Conservation (phyloP, 2,888 invertebrate genomes). For the Brachypalpus laphriformis region DNA sequence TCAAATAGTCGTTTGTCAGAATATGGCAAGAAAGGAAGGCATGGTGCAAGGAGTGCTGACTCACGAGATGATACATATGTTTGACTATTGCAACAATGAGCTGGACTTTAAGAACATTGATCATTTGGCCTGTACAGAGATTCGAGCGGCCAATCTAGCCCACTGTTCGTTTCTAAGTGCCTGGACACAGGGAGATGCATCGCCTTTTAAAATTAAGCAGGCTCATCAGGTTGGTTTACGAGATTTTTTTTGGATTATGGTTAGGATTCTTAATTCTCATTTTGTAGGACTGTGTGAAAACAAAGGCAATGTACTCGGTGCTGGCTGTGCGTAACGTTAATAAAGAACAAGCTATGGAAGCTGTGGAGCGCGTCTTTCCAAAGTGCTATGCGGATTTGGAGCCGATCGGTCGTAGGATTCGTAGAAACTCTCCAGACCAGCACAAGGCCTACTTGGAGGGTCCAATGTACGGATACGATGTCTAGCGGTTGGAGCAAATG, state of each 20-base stretch:
- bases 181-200: slow-evolving; percentile 88
- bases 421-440: slow-evolving; percentile 90
- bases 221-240: slow-evolving; percentile 87
- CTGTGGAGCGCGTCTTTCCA: slow-evolving; percentile 94
- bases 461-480: slow-evolving; percentile 90
- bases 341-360: slow-evolving; percentile 87
- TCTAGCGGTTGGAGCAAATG: slow-evolving; percentile 72
- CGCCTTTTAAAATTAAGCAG: slow-evolving; percentile 88
- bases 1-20: slow-evolving; percentile 94
- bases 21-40: slow-evolving; percentile 87
- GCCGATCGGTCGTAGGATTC: slow-evolving; percentile 92
- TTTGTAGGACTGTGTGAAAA: slow-evolving; percentile 95
- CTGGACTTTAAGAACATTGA: slow-evolving; percentile 94
- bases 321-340: slow-evolving; percentile 91
- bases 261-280: too few species aligned
- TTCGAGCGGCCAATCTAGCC: slow-evolving; percentile 95
- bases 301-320: slow-evolving; percentile 93
- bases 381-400: slow-evolving; percentile 96
- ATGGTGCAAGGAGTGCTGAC: slow-evolving; percentile 91
- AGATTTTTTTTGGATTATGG: not conserved
- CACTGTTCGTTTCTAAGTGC: slow-evolving; percentile 95
- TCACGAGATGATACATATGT: slow-evolving; percentile 98
- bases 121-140: slow-evolving; percentile 97
- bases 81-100: slow-evolving; percentile 95
- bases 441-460: slow-evolving; percentile 90